Evolutionary conservation across 2,113 vertebrate genomes (phyloP).

Genomic region (Phylloscopus whistleri): DNA sequence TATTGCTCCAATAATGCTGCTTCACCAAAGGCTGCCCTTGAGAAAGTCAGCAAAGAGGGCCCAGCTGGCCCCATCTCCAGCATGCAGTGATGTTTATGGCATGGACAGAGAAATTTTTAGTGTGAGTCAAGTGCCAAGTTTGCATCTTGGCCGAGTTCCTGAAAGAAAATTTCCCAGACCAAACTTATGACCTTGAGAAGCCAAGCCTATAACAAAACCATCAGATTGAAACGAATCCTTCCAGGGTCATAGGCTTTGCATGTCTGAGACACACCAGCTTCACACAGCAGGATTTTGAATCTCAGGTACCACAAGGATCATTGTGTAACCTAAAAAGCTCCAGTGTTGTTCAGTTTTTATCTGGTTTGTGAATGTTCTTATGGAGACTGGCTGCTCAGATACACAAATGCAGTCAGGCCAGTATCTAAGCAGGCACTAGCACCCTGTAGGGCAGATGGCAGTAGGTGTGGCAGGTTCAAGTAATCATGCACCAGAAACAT

Average conservation of each 20-base stretch:
- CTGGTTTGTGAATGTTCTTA: background rate
- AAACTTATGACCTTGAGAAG: conserved; percentile 6
- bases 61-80: background rate
- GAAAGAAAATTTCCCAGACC: background rate
- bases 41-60: background rate
- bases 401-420: background rate
- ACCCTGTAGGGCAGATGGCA: background rate
- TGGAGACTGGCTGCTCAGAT: background rate
- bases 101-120: conserved; percentile 11
- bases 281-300: background rate
- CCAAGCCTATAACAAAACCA: background rate
- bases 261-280: background rate
- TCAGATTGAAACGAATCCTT: background rate
- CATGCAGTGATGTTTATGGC: conserved; percentile 18
- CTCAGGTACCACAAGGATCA: background rate
- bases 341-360: background rate
- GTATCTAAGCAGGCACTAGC: background rate
- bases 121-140: background rate
- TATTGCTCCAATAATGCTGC: background rate
- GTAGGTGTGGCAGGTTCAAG: background rate
- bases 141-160: background rate
- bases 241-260: background rate
- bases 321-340: background rate
- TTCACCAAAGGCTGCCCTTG: background rate
- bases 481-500: background rate